phyloP scores from a whole-genome alignment of 2,888 invertebrate genomes.

The Idaea biselata region DNA sequence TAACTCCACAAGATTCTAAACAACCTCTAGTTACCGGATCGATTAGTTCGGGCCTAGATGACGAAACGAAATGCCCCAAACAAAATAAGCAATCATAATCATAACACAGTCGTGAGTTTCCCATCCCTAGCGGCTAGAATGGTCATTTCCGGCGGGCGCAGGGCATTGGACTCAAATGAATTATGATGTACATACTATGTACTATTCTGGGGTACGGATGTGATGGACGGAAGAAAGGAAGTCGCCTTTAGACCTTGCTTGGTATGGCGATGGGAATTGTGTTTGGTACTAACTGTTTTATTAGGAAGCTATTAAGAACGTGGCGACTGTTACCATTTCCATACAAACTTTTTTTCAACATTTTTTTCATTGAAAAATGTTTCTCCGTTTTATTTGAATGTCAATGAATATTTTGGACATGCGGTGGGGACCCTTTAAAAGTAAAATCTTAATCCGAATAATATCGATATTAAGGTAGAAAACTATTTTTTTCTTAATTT shows the following conservation, averaged over 20 bases:
- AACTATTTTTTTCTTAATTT: too few relatives aligned
- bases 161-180: conserved; percentile 44
- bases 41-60: too few relatives aligned
- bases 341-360: too few relatives aligned
- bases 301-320: not conserved
- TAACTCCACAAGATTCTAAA: too few relatives aligned
- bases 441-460: too few relatives aligned
- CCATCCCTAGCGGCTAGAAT: conserved; percentile 32
- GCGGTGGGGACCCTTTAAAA: too few relatives aligned
- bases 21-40: too few relatives aligned
- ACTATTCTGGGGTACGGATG: conserved; percentile 48
- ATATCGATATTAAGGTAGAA: too few relatives aligned
- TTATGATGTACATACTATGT: conserved; percentile 46
- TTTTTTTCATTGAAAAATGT: too few relatives aligned
- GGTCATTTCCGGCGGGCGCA: conserved; percentile 36
- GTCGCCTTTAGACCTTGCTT: conserved; percentile 32
- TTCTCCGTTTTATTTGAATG: too few relatives aligned
- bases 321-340: too few relatives aligned
- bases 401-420: too few relatives aligned
- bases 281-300: not conserved
- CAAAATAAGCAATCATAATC: not conserved
- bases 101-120: conserved; percentile 3
- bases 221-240: conserved; percentile 41
- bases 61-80: not conserved
- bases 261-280: conserved; percentile 8